A percentile compares a stretch with the other conserved stretches of the same genome.
Evolutionary conservation across 2,797 vertebrate genomes (phyloP).

Genomic region (Alca torda): DNA sequence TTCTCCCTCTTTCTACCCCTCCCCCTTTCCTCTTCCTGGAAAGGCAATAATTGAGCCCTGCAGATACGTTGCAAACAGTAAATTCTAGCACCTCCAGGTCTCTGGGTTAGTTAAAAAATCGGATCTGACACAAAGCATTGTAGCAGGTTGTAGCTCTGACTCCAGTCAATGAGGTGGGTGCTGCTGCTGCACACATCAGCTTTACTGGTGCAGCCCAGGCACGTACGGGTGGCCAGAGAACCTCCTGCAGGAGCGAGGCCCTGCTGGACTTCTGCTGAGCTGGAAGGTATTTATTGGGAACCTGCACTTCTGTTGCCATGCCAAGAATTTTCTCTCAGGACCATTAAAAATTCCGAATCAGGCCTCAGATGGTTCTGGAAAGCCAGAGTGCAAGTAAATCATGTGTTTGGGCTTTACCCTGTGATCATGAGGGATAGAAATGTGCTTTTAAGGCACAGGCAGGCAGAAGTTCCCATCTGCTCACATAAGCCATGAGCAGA

Average conservation of each 20-base stretch:
- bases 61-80: neutral
- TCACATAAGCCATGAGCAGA: neutral
- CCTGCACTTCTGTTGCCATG: neutral
- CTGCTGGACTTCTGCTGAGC: neutral
- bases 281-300: neutral
- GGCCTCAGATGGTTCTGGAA: neutral
- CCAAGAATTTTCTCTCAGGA: neutral
- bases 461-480: neutral
- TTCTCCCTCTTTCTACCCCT: neutral
- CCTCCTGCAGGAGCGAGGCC: neutral
- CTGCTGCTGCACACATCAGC: neutral
- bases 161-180: neutral
- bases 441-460: neutral
- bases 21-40: neutral
- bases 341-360: neutral
- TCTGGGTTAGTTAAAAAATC: neutral
- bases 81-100: neutral
- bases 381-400: neutral
- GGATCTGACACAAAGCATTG: neutral
- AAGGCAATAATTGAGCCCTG: neutral
- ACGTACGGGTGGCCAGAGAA: neutral
- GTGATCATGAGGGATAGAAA: neutral
- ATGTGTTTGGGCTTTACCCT: neutral
- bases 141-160: neutral
- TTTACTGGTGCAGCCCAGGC: neutral